These are phyloP conservation scores for Alaudala cheleensis DNA, from an alignment of 2,113 vertebrate genomes.

Conservation along the genomic window DNA sequence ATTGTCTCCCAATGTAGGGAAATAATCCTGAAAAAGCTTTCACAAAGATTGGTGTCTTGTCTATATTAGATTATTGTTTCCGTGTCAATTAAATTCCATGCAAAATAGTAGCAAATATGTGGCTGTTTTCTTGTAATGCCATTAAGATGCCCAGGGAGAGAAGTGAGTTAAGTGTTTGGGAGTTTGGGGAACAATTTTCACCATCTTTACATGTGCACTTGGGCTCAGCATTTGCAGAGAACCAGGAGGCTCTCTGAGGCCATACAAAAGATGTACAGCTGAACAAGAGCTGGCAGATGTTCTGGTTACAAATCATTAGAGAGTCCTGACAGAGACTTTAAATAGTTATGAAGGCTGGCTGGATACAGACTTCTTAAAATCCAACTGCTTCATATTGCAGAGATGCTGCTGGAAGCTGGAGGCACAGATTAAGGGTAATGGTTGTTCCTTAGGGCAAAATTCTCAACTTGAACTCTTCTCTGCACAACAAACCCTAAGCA, in stretches of 20 bases:
- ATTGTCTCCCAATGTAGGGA: neutral
- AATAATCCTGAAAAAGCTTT: neutral
- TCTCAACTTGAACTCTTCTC: neutral
- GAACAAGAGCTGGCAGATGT: conserved; percentile 10
- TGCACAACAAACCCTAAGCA: neutral
- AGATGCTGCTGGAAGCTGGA: neutral
- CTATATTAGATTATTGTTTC: neutral
- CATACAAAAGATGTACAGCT: neutral
- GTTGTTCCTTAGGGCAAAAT: neutral
- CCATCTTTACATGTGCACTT: neutral
- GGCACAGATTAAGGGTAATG: neutral
- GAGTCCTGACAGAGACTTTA: neutral
- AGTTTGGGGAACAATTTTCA: neutral
- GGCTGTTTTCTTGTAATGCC: neutral
- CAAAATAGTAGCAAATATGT: neutral
- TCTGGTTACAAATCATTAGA: conserved; percentile 2
- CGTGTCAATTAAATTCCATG: neutral
- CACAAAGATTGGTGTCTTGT: neutral
- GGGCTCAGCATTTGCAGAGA: neutral
- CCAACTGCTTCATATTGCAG: neutral
- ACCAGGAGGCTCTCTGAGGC: neutral
- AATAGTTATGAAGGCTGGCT: neutral
- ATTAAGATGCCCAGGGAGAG: neutral
- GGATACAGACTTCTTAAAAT: neutral
- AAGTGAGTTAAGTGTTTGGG: neutral